phyloP scores from a whole-genome alignment of 2,797 vertebrate genomes.

The Hydrocynus forskahlii region DNA sequence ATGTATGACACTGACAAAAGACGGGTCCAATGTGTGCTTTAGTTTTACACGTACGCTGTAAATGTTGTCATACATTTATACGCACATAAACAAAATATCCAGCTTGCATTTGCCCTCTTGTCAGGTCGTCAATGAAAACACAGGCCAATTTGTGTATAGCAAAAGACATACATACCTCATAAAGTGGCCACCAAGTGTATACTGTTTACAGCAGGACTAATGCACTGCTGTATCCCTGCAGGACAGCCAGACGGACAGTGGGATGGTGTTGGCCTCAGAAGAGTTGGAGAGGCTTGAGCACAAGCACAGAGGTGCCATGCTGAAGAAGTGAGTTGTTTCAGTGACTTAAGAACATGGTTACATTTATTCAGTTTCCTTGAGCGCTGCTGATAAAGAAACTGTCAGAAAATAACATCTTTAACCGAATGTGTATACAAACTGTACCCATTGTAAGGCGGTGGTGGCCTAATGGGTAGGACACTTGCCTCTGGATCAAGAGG shows the following conservation, averaged over 20 bases:
- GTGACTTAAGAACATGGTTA: background rate
- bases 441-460: too few species aligned
- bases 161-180: conserved; percentile 4
- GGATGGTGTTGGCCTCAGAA: conserved; percentile 97
- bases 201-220: conserved; percentile 24
- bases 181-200: background rate
- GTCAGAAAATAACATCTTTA: too few species aligned
- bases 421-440: too few species aligned
- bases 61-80: background rate
- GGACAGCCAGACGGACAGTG: conserved; percentile 99
- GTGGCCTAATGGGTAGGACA: too few species aligned
- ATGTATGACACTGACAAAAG: background rate
- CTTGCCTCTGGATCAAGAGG: too few species aligned
- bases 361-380: background rate
- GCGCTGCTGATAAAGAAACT: too few species aligned
- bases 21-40: background rate
- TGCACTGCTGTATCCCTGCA: conserved; percentile 68
- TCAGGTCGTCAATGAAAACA: background rate
- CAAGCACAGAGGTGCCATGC: conserved; percentile 80
- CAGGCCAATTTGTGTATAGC: background rate
- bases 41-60: background rate
- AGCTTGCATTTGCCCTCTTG: background rate
- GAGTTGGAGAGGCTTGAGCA: conserved; percentile 94
- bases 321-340: conserved; percentile 72
- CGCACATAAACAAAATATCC: background rate